A percentile compares a stretch with the other conserved stretches of the same genome.
Evolutionary conservation across 2,113 vertebrate genomes (phyloP).

Genomic region (Crotalus horridus): DNA sequence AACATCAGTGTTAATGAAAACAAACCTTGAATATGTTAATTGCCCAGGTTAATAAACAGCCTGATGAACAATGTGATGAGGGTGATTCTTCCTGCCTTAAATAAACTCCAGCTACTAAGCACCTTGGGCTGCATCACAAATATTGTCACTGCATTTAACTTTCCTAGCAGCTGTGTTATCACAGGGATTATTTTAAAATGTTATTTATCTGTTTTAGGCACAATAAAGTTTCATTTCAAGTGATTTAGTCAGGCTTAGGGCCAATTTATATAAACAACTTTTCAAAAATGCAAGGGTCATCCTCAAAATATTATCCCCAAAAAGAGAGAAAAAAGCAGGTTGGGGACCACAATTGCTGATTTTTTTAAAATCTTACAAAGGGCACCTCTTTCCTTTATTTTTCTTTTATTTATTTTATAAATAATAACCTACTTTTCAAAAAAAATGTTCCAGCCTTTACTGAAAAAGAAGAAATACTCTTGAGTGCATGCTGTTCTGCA

Average conservation of each 20-base stretch:
- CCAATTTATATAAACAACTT: background rate
- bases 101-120: background rate
- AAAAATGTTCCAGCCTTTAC: background rate
- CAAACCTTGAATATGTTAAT: fast-evolving
- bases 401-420: background rate
- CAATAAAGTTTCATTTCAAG: background rate
- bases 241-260: background rate
- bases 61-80: background rate
- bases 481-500: background rate
- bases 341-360: background rate
- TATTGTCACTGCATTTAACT: background rate
- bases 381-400: background rate
- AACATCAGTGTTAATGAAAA: background rate
- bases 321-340: background rate
- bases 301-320: background rate
- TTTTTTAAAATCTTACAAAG: background rate
- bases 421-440: background rate
- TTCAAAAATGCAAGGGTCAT: background rate
- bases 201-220: background rate
- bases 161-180: fast-evolving
- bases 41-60: background rate
- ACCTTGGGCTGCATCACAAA: fast-evolving
- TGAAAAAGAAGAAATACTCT: background rate
- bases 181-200: fast-evolving
- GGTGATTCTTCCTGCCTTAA: background rate